Evolutionary conservation across 2,797 vertebrate genomes (phyloP).

Genomic region (Enteromius afrohamiltoni): DNA sequence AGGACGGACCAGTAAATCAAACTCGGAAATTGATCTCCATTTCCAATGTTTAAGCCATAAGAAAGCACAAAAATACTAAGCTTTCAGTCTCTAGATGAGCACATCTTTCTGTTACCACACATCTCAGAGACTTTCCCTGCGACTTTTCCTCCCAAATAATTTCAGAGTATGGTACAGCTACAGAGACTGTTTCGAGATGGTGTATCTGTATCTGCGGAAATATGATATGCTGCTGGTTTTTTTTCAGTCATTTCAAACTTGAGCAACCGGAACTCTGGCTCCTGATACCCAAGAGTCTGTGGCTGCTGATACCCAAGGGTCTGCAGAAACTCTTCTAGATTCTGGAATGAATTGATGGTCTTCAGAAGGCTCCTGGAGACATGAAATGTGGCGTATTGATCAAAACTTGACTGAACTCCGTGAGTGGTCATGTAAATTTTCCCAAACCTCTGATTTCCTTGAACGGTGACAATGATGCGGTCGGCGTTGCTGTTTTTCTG

Average conservation of each 20-base stretch:
- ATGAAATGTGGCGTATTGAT: conserved; percentile 19
- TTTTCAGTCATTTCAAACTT: no score
- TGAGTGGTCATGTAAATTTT: conserved; percentile 24
- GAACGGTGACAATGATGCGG: conserved; percentile 39
- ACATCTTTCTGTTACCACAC: neutral
- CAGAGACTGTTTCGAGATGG: neutral
- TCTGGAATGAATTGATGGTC: neutral
- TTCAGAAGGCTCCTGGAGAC: conserved; percentile 24
- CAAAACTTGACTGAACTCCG: neutral
- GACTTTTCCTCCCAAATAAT: neutral
- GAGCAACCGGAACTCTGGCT: neutral
- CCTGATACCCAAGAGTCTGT: neutral
- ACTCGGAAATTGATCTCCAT: no score
- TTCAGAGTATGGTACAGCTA: conserved; percentile 12
- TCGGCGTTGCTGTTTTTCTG: conserved; percentile 36
- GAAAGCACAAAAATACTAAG: neutral
- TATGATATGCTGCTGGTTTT: no score
- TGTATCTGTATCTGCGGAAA: neutral
- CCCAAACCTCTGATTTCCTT: neutral
- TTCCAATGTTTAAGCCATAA: neutral
- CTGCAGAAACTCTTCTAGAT: neutral
- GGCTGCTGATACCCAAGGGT: no score
- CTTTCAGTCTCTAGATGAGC: neutral
- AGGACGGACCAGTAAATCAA: no score
- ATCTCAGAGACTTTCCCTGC: neutral